Conservation (phyloP, 2,113 vertebrate species). For the Pelecanoides urinatrix region DNA sequence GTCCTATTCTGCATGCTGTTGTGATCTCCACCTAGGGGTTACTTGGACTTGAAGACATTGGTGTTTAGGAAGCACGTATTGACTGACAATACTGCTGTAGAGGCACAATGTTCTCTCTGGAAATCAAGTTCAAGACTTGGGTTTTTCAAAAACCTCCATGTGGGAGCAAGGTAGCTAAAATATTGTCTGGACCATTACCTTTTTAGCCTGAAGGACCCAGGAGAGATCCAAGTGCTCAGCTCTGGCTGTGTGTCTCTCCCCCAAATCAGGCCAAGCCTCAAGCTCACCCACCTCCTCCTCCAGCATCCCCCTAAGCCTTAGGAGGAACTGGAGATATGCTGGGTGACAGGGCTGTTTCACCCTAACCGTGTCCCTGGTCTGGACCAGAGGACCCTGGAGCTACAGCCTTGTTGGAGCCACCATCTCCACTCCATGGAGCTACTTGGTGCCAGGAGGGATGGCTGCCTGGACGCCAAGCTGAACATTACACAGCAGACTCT, state of each 20-base stretch:
- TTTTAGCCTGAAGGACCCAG: not conserved
- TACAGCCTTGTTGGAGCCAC: not conserved
- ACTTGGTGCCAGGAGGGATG: not conserved
- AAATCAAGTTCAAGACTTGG: not conserved
- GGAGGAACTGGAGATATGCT: not conserved
- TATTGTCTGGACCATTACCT: not conserved
- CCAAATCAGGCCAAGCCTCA: not conserved
- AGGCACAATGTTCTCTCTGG: not conserved
- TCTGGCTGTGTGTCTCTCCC: not conserved
- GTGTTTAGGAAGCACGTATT: not conserved
- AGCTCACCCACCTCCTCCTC: not conserved
- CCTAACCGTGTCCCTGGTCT: not conserved
- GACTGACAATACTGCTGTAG: not conserved
- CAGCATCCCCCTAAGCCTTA: not conserved
- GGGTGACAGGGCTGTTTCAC: not conserved
- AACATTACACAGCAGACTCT: not conserved
- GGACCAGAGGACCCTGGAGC: not conserved
- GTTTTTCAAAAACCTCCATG: not conserved
- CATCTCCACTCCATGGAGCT: not conserved
- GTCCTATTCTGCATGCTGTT: not conserved
- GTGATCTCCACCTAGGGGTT: not conserved
- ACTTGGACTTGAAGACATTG: not conserved
- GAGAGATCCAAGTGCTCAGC: not conserved
- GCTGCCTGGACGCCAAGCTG: not conserved
- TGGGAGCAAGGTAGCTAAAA: not conserved